phyloP scores from a whole-genome alignment of 1,140 invertebrate genomes.

The Harlomillsia oculata region DNA sequence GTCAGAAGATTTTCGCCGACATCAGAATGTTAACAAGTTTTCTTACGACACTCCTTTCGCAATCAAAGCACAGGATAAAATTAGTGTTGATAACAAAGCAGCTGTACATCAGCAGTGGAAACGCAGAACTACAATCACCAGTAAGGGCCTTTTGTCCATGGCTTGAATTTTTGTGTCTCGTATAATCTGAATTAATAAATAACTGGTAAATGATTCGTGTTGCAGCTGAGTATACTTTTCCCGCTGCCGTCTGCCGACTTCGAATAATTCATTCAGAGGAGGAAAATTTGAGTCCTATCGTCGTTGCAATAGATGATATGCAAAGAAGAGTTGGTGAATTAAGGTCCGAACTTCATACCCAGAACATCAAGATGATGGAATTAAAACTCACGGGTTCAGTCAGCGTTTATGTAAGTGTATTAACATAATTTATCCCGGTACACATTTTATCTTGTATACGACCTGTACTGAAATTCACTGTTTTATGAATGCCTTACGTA shows the following conservation, averaged over 20 bases:
- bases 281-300: constrained; percentile 33
- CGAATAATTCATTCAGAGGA: constrained; percentile 29
- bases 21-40: constrained; percentile 33
- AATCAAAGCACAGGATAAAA: constrained; percentile 31
- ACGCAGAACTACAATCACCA: constrained; percentile 32
- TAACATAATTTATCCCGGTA: too few species aligned
- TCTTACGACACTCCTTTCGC: constrained; percentile 34
- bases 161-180: background rate
- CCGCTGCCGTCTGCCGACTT: constrained; percentile 29
- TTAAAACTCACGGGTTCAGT: constrained; percentile 33
- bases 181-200: background rate
- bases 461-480: too few species aligned
- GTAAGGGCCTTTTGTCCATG: constrained; percentile 8
- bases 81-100: constrained; percentile 34
- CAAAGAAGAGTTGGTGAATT: constrained; percentile 31
- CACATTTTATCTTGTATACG: too few species aligned
- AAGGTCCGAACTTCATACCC: constrained; percentile 27
- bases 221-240: constrained; percentile 33
- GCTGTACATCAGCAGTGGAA: constrained; percentile 36
- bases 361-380: constrained; percentile 33
- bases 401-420: constrained; percentile 28
- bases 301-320: constrained; percentile 36
- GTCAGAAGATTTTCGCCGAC: constrained; percentile 34
- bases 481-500: too few species aligned
- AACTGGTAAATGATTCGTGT: too few species aligned